phyloP scores from a whole-genome alignment of 2,797 vertebrate species.

The Benthosema pterotum region DNA sequence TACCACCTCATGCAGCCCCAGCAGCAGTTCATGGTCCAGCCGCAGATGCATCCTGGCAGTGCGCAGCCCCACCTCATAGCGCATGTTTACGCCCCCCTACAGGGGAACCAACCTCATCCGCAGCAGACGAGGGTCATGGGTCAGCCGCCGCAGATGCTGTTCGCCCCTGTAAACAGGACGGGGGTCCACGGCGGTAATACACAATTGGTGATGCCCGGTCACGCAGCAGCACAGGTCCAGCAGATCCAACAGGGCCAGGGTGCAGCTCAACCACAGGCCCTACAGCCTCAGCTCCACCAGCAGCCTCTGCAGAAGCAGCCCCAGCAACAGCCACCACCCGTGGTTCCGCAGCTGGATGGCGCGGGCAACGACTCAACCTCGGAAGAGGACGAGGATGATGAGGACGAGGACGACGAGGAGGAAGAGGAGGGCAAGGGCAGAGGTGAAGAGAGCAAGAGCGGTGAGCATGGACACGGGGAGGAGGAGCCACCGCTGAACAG shows the following conservation, averaged over 20 bases:
- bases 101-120: conserved; percentile 90
- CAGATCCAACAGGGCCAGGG: conserved; percentile 27
- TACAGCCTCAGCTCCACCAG: conserved; percentile 35
- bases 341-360: conserved; percentile 96
- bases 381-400: conserved; percentile 97
- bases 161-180: conserved; percentile 91
- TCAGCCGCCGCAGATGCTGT: conserved; percentile 96
- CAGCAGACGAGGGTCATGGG: conserved; percentile 98
- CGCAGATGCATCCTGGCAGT: conserved; percentile 94
- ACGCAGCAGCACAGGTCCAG: conserved; percentile 57
- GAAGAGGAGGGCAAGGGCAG: conserved; percentile 97
- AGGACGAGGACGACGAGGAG: conserved; percentile 91
- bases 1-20: conserved; percentile 95
- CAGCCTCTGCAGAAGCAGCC: conserved; percentile 72
- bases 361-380: conserved; percentile 92
- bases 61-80: conserved; percentile 97
- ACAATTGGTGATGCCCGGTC: conserved; percentile 89
- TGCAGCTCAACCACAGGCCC: too few relatives aligned
- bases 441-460: conserved; percentile 77
- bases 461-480: conserved; percentile 90
- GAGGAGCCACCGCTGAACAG: conserved; percentile 96
- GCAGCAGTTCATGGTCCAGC: conserved; percentile 93
- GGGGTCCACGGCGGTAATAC: conserved; percentile 72
- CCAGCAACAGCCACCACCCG: conserved; percentile 82
- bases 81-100: conserved; percentile 93